Evolutionary conservation across 2,888 invertebrate species (phyloP), one percentile per base, ranked within the genome.

Genomic region (Drosophila anomalata): DNA sequence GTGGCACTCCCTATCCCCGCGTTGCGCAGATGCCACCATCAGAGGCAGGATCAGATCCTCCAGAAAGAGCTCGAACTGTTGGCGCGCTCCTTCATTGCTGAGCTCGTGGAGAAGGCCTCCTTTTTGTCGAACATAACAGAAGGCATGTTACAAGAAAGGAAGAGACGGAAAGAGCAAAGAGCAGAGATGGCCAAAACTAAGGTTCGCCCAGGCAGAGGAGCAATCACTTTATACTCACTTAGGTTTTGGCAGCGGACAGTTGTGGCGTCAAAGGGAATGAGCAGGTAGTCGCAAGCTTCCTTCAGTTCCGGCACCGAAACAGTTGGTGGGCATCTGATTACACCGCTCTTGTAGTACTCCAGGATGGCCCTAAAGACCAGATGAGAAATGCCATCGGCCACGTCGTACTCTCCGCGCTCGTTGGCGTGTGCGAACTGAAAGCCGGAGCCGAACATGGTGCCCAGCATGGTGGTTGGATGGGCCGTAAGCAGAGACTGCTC

Each of bases 381-480:
- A 0, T 99, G 97, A 0, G 98, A 97, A 81, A 99, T 97, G 1
- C 99, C 99, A 77, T 99, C 99, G 0, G 98, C 99, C 26, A 98
- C 97, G 89, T 99, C 98, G 91, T 96, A 99, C 91, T 99, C 99
- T 1, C 99, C 99, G 3, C 98, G 93, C 78, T 98, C 98, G 90
- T 99, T 99, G 0, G 98, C 96, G 89, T 97, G 96, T 0, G 97
- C 97, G 91, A 98, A 97, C 85, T 96, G 98, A 76, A 96, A 93
- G 69, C 97, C 97, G 11, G 97, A 96, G 90, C 97, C 97, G 89
- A 99, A 99, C 99, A 99, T 99, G 83, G 98, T 95, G n/a, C 99
- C 99, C 33, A 99, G 93, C 99, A 99, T 99, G 0, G 99, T 99
- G 90, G 99, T 98, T 0, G 99, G 98, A 92, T 99, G 97, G 2